Evolutionary conservation across 2,113 vertebrate species (phyloP).

Genomic region (human): GRCh38 chr5:67881501-67882000

Average conservation of each 20-base stretch:
- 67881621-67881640: neutral
- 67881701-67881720: neutral
- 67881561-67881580: neutral
- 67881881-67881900: neutral
- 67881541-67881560: neutral
- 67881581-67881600: neutral
- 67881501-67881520: neutral
- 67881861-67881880: neutral
- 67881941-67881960: neutral
- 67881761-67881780: neutral
- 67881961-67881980: neutral
- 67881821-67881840: neutral
- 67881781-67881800: neutral
- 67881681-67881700: neutral
- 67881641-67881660: neutral
- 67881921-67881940: neutral
- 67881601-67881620: neutral
- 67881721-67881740: neutral
- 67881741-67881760: neutral
- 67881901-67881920: neutral
- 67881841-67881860: neutral
- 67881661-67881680: neutral
- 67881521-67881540: constrained; percentile 19
- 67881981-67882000: neutral
- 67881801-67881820: neutral